Percentiles rank a stretch among this genome's conserved stretches.
Evolutionary conservation across 2,113 vertebrate species (phyloP).

Genomic region (human): DNA sequence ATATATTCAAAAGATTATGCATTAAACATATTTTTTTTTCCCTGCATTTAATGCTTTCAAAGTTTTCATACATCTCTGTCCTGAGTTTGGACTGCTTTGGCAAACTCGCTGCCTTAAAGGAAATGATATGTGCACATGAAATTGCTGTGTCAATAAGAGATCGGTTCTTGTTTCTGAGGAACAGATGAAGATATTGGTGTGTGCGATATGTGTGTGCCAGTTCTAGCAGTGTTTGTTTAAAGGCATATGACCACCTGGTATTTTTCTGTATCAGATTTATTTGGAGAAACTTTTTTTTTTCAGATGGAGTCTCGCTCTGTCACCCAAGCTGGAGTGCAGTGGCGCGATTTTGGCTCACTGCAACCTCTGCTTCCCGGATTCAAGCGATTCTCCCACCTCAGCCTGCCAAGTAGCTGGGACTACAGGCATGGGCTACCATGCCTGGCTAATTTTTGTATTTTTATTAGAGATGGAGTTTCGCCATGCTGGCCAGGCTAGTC

Average conservation of each 20-base stretch:
- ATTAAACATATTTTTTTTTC: neutral
- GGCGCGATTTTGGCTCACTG: too few species aligned
- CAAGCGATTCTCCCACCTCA: too few species aligned
- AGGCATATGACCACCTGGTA: neutral
- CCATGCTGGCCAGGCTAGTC: too few species aligned
- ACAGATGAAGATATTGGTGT: rapidly evolving
- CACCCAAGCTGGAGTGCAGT: neutral
- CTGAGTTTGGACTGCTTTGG: constrained; percentile 42
- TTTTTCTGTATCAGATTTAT: neutral
- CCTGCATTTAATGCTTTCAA: neutral
- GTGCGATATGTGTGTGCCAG: too few species aligned
- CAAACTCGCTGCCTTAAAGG: neutral
- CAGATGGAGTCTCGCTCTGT: neutral
- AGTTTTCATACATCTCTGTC: constrained; percentile 31
- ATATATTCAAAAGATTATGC: constrained; percentile 53
- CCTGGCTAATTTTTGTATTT: too few species aligned
- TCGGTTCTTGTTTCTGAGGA: neutral
- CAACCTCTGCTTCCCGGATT: too few species aligned
- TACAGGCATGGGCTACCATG: too few species aligned
- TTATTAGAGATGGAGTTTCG: too few species aligned
- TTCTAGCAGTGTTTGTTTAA: neutral
- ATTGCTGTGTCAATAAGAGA: neutral
- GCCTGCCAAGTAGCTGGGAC: too few species aligned
- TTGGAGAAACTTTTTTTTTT: neutral
- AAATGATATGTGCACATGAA: neutral